Evolutionary conservation across 2,113 vertebrate species (phyloP).

Genomic region (Melanotaenia duboulayi): DNA sequence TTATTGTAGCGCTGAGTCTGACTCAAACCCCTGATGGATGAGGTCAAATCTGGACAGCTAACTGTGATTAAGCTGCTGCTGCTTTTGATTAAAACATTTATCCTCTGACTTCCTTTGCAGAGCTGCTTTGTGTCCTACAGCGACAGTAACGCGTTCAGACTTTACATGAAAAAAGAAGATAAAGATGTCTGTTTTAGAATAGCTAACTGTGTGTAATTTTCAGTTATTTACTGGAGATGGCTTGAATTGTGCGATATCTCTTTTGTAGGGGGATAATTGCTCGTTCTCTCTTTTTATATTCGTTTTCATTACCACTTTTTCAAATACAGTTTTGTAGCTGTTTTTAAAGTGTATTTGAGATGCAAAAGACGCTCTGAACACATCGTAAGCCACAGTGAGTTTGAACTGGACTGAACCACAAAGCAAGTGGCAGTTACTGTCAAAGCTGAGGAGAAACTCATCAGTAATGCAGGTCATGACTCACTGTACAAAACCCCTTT

Average conservation of each 20-base stretch:
- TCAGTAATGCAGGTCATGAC: conserved; percentile 52
- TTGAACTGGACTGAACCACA: conserved; percentile 30
- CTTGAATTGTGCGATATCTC: conserved; percentile 33
- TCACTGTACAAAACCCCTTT: conserved; percentile 40
- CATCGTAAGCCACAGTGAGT: conserved; percentile 34
- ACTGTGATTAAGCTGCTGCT: neutral
- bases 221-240: conserved; percentile 21
- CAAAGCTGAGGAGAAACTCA: conserved; percentile 40
- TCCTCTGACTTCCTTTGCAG: neutral
- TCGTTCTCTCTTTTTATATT: conserved; percentile 30
- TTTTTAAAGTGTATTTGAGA: conserved; percentile 28
- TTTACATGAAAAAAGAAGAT: conserved; percentile 11
- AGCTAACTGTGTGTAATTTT: conserved; percentile 18
- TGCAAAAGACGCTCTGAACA: conserved; percentile 26
- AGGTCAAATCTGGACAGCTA: neutral
- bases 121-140: neutral
- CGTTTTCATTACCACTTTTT: conserved; percentile 1
- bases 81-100: neutral
- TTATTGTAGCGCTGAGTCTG: neutral
- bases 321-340: conserved; percentile 19
- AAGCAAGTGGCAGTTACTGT: conserved; percentile 33
- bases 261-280: conserved; percentile 47
- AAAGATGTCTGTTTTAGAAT: conserved; percentile 32
- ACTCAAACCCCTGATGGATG: neutral
- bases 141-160: neutral